phyloP scores from a whole-genome alignment of 2,888 invertebrate genomes.

The Eupithecia dodoneata region DNA sequence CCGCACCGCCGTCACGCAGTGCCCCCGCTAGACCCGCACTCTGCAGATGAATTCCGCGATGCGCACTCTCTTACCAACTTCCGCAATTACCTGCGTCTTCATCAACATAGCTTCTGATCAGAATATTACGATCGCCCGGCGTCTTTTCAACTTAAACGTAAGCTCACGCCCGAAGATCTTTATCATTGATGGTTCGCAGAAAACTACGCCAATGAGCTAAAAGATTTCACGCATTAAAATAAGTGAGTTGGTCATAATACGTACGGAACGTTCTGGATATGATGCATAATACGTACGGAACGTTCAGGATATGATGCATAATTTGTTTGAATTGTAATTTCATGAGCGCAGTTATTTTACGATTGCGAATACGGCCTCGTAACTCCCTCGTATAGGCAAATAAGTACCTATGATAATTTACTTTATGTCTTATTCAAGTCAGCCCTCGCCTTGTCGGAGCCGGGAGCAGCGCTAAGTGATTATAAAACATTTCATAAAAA shows the following conservation, averaged over 20 bases:
- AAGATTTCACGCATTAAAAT: not conserved
- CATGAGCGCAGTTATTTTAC: conserved; percentile 25
- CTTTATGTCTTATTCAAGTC: conserved; percentile 49
- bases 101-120: conserved; percentile 23
- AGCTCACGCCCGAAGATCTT: not conserved
- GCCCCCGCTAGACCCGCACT: not conserved
- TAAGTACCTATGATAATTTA: not conserved
- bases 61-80: not conserved
- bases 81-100: conserved; percentile 41
- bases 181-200: not conserved
- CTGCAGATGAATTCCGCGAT: conserved; percentile 5
- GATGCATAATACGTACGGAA: not conserved
- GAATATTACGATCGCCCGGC: not conserved
- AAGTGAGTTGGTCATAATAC: not conserved
- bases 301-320: conserved; percentile 18
- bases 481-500: not conserved
- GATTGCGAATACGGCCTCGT: conserved; percentile 20
- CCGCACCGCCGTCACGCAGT: no score
- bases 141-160: not conserved
- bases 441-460: not conserved
- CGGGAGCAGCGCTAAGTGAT: not conserved
- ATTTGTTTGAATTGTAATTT: conserved; percentile 22
- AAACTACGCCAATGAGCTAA: not conserved
- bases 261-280: conserved; percentile 13
- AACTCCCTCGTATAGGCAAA: conserved; percentile 10